phyloP scores from a whole-genome alignment of 1,140 invertebrate species.

The Heliothis subflexa region DNA sequence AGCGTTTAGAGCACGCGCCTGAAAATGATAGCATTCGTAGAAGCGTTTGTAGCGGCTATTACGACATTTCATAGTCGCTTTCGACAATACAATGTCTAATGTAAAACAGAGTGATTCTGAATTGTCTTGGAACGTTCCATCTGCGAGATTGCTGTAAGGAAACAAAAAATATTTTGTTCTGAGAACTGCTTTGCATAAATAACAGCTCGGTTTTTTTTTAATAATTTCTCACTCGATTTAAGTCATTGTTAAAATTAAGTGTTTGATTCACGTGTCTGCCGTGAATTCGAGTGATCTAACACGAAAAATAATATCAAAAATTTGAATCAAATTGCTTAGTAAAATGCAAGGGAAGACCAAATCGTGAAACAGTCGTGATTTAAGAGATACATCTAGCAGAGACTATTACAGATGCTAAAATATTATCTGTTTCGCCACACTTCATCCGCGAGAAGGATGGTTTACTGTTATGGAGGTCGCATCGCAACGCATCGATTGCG shows the following conservation, averaged over 20 bases:
- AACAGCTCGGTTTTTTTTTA: neutral
- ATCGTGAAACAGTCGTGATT: constrained; percentile 33
- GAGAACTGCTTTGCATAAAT: constrained; percentile 6
- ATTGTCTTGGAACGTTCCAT: constrained; percentile 38
- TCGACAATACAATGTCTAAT: constrained; percentile 46
- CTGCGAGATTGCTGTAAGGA: constrained; percentile 34
- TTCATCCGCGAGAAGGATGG: constrained; percentile 52
- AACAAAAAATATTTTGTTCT: constrained; percentile 29
- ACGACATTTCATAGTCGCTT: constrained; percentile 40
- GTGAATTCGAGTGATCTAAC: neutral
- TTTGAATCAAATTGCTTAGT: neutral
- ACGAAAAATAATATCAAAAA: constrained; percentile 9
- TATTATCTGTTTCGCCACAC: constrained; percentile 52
- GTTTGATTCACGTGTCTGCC: neutral
- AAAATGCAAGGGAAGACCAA: constrained; percentile 2
- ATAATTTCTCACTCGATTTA: neutral
- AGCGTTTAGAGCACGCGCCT: constrained; percentile 37
- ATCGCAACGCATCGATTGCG: constrained; percentile 57
- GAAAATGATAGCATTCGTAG: constrained; percentile 41
- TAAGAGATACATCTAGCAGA: constrained; percentile 19
- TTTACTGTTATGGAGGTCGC: constrained; percentile 57
- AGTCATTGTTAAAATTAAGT: too few relatives aligned
- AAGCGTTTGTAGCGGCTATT: constrained; percentile 40
- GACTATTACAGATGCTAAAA: constrained; percentile 43
- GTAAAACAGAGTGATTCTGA: constrained; percentile 49